A percentile compares a stretch with the other conserved stretches of the same genome.
phyloP scores from a whole-genome alignment of 2,888 invertebrate species.

The Agrotis exclamationis region DNA sequence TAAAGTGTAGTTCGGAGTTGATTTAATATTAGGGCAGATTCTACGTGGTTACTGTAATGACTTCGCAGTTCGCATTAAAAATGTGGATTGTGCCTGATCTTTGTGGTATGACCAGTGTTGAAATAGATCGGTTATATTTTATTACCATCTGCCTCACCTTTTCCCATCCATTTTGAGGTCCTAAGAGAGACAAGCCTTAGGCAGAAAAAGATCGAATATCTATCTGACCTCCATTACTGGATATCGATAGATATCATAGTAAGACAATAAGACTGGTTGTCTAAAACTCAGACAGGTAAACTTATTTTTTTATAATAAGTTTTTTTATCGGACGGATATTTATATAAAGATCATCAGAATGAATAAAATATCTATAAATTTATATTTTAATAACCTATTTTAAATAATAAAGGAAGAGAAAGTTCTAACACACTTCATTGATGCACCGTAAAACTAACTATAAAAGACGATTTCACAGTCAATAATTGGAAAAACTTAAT shows the following conservation, averaged over 20 bases:
- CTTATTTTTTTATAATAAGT: too few relatives aligned
- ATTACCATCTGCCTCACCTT: too few relatives aligned
- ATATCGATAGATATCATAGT: too few relatives aligned
- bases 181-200: too few relatives aligned
- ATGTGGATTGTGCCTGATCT: not conserved
- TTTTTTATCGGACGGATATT: too few relatives aligned
- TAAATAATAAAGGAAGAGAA: constrained; percentile 44
- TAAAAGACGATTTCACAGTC: constrained; percentile 66
- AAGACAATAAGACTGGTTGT: too few relatives aligned
- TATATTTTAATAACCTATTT: constrained; percentile 14
- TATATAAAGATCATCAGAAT: not conserved
- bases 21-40: constrained; percentile 48
- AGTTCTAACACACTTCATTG: constrained; percentile 42
- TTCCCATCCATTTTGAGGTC: too few relatives aligned
- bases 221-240: too few relatives aligned
- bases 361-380: constrained; percentile 29
- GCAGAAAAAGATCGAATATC: too few relatives aligned
- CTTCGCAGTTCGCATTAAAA: constrained; percentile 10
- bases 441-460: constrained; percentile 50
- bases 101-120: not conserved
- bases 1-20: constrained; percentile 65
- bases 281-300: too few relatives aligned
- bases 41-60: constrained; percentile 35
- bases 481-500: constrained; percentile 64
- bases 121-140: not conserved